A percentile compares a stretch with the other conserved stretches of the same genome.
Conservation (phyloP, 2,888 invertebrate species). For the Smittia aterrima region DNA sequence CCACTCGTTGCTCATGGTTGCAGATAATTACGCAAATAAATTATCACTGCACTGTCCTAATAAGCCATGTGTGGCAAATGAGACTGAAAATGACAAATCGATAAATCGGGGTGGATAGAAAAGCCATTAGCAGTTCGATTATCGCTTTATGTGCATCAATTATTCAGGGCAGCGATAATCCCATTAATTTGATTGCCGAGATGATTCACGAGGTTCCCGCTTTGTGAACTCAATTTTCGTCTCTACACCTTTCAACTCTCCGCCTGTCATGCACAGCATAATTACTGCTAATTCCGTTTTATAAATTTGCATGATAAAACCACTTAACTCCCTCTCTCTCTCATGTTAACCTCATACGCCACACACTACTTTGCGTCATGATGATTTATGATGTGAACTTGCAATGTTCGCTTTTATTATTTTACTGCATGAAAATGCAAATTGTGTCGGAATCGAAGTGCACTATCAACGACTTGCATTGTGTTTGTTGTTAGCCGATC, state of each 20-base stretch:
- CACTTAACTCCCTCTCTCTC: neutral
- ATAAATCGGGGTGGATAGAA: neutral
- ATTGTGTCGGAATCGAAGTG: slow-evolving; percentile 11
- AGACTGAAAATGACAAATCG: neutral
- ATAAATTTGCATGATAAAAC: neutral
- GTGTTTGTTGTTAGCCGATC: neutral
- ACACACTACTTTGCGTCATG: neutral
- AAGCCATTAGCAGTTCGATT: no score
- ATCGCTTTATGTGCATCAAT: no score
- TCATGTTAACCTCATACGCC: neutral
- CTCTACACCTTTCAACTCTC: neutral
- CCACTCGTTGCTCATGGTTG: neutral
- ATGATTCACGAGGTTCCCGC: no score
- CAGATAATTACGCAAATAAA: neutral
- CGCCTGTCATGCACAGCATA: neutral
- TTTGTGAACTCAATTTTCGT: no score
- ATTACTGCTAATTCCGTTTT: neutral
- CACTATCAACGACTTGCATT: neutral
- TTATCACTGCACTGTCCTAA: neutral
- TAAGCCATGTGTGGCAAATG: neutral
- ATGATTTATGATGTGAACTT: slow-evolving; percentile 15
- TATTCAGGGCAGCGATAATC: no score
- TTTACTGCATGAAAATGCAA: slow-evolving; percentile 3
- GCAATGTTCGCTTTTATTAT: neutral
- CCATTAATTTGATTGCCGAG: no score